phyloP scores from a whole-genome alignment of 2,797 vertebrate genomes.

The Acestrorhynchus altus region DNA sequence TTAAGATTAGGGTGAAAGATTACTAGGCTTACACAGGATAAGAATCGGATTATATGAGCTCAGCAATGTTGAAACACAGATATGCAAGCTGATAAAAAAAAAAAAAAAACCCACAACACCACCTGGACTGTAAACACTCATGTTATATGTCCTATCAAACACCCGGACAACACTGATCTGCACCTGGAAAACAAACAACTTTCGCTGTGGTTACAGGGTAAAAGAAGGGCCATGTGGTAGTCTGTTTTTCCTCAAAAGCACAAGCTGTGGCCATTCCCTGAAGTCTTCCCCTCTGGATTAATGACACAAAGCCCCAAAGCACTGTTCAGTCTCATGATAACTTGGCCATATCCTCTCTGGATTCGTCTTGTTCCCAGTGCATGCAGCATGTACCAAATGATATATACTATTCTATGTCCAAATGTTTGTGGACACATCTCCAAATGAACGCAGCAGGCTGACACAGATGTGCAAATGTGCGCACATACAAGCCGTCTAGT shows the following conservation, averaged over 20 bases:
- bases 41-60: constrained; percentile 82
- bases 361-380: constrained; percentile 8
- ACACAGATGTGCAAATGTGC: too few species aligned
- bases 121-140: constrained; percentile 74
- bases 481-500: too few species aligned
- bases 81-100: constrained; percentile 71
- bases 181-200: constrained; percentile 47
- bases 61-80: constrained; percentile 82
- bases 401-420: too few species aligned
- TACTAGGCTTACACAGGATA: constrained; percentile 79
- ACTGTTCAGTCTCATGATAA: constrained; percentile 56
- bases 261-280: constrained; percentile 71
- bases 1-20: constrained; percentile 86
- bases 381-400: constrained; percentile 1
- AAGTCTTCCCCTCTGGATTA: constrained; percentile 73
- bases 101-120: constrained; percentile 53
- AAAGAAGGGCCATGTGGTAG: constrained; percentile 8
- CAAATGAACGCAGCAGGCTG: too few species aligned
- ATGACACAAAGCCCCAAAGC: constrained; percentile 69
- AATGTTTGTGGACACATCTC: too few species aligned
- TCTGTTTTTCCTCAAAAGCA: constrained; percentile 71
- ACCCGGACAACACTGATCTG: constrained; percentile 37
- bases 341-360: constrained; percentile 29
- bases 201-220: constrained; percentile 34
- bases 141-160: constrained; percentile 37